phyloP scores from a whole-genome alignment of 2,113 vertebrate genomes.

The Osmerus mordax region DNA sequence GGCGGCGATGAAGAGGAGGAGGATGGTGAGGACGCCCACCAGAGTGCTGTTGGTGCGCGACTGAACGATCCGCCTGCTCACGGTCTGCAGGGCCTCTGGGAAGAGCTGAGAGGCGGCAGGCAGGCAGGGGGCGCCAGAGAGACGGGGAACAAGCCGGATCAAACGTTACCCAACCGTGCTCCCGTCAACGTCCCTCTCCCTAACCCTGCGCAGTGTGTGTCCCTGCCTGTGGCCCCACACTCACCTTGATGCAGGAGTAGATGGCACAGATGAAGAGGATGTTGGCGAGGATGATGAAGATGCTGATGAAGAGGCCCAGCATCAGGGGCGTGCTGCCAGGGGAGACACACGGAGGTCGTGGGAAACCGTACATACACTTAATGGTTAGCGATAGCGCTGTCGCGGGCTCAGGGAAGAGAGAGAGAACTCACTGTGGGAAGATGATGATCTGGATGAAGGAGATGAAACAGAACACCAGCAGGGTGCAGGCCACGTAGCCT shows the following conservation, averaged over 20 bases:
- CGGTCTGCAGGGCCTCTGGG: constrained; percentile 76
- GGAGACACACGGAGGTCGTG: constrained; percentile 25
- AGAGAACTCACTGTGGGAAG: constrained; percentile 81
- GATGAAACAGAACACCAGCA: constrained; percentile 89
- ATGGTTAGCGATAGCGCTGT: not conserved
- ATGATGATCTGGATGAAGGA: constrained; percentile 84
- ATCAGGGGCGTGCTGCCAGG: constrained; percentile 79
- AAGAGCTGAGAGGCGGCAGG: constrained; percentile 72
- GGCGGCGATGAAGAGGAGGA: constrained; percentile 87
- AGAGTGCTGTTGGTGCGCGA: constrained; percentile 85
- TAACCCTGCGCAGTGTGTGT: no score
- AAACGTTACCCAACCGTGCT: not conserved
- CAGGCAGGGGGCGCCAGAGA: constrained; percentile 17
- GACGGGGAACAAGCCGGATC: not conserved
- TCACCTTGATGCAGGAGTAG: constrained; percentile 89
- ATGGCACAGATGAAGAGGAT: constrained; percentile 86
- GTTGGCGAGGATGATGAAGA: constrained; percentile 82
- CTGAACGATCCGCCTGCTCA: constrained; percentile 85
- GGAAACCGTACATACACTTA: not conserved
- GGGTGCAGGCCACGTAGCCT: constrained; percentile 85
- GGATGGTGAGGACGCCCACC: constrained; percentile 84
- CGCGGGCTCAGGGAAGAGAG: not conserved
- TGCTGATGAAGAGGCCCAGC: constrained; percentile 79
- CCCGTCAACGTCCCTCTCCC: no score
- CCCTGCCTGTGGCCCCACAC: constrained; percentile 42